These are phyloP conservation scores for Centropus unirufus DNA, from an alignment of 2,113 vertebrate genomes.

Conservation along the genomic window DNA sequence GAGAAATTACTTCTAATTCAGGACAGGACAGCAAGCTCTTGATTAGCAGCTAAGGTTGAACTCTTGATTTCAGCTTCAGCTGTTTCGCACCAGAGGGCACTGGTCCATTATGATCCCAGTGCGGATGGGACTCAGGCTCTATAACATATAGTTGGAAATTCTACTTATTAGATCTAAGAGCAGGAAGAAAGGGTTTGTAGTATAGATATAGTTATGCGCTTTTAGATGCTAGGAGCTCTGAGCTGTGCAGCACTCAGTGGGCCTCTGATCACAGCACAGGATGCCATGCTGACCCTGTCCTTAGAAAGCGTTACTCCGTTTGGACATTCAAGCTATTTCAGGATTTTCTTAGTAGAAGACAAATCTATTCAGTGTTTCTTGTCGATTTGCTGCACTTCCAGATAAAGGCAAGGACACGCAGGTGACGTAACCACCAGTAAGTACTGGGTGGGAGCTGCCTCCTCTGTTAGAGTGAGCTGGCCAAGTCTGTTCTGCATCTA, in stretches of 20 bases:
- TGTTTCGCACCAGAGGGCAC: not conserved
- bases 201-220: not conserved
- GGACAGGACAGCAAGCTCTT: not conserved
- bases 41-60: not conserved
- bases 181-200: not conserved
- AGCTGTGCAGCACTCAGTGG: not conserved
- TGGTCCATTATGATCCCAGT: not conserved
- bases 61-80: not conserved
- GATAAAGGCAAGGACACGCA: not conserved
- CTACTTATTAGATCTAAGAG: not conserved
- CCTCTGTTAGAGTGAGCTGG: not conserved
- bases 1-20: not conserved
- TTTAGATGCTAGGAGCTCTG: not conserved
- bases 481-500: not conserved
- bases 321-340: fast-evolving
- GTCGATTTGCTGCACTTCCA: not conserved
- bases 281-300: fast-evolving
- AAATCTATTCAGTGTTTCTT: not conserved
- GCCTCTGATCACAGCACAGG: not conserved
- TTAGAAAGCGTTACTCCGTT: not conserved
- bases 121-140: not conserved
- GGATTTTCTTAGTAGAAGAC: not conserved
- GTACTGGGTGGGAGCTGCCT: not conserved
- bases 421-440: not conserved
- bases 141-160: not conserved